Base-by-base conservation (phyloP, 2,113 vertebrate genomes). In the Otolemur garnettii region DNA sequence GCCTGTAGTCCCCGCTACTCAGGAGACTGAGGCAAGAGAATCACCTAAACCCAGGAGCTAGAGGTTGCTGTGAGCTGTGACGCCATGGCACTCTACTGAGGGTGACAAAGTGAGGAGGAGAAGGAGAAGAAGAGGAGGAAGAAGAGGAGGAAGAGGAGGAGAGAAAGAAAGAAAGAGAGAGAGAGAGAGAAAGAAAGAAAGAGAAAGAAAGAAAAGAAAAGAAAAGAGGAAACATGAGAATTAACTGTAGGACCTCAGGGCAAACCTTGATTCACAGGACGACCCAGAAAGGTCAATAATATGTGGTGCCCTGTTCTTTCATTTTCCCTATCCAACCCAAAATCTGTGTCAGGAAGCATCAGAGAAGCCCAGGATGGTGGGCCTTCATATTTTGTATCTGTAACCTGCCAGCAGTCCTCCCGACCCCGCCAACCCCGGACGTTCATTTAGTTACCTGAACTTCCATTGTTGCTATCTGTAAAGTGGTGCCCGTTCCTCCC, bases 371-470 rank as follows among this genome's bases (percentile, higher is more conserved):
- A 7, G 5, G 77, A 30, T n/a, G 35, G 50, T 7, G 15, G 57
- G 7, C 13, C 0, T n/a, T 62, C 28, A 2, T 28, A 21, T 60
- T 72, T 33, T 74, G 78, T 35, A 13, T 74, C 11, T 30, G 7
- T 4, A 33, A n/a, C 9, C 45, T 50, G 7, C 53, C 18, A 26
- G 26, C 2, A 4, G 14, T 19, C 42, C 21, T 4, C 12, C 12
- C 22, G 3, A 18, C 26, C 5, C 22, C 3, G 0, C 17, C 7
- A 22, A 28, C 68, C 62, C 33, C 2, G 2, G 62, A 55, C 45
- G 26, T 19, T n/a, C 42, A 1, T 14, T 30, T 42, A 59, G n/a
- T 22, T 17, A 26, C 50, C 42, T n/a, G 30, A 53, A 22, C 4
- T 57, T 59, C 84, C 18, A 1, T 62, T 62, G 71, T n/a, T 74